phyloP scores from a whole-genome alignment of 2,888 invertebrate species.

The Hirtodrosophila histrioides region DNA sequence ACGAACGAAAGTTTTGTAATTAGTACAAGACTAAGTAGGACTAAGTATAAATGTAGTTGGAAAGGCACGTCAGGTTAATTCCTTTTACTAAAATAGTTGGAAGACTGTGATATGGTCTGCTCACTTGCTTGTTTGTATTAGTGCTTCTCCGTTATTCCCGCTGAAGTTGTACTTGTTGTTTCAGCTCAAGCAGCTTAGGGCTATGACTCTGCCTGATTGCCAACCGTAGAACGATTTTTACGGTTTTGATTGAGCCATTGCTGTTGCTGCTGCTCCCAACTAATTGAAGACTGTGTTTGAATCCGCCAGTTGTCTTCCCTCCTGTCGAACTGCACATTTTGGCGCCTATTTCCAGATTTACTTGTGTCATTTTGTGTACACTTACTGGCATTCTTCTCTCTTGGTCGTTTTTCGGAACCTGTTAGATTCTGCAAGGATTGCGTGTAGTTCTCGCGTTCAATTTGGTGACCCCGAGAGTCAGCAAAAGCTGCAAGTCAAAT shows the following conservation, averaged over 20 bases:
- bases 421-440: constrained; percentile 34
- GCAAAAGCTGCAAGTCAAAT: constrained; percentile 86
- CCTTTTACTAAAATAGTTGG: background rate
- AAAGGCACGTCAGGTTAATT: background rate
- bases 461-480: constrained; percentile 88
- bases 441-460: constrained; percentile 87
- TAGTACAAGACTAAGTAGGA: constrained; percentile 3
- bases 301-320: constrained; percentile 13
- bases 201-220: too few species aligned
- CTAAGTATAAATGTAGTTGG: background rate
- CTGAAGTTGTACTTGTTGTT: too few species aligned
- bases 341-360: too few species aligned
- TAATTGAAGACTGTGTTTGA: background rate
- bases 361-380: background rate
- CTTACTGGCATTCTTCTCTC: background rate
- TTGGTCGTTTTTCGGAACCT: background rate
- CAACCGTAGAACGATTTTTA: too few species aligned
- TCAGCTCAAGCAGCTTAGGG: too few species aligned
- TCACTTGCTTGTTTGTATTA: too few species aligned
- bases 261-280: constrained; percentile 4
- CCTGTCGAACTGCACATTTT: background rate
- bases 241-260: constrained; percentile 2
- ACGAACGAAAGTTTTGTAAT: constrained; percentile 1
- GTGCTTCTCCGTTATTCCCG: too few species aligned
- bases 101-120: background rate